Evolutionary conservation across 2,888 invertebrate genomes (phyloP), one percentile per base, ranked within the genome.

Genomic region (Metacarcinus magister): DNA sequence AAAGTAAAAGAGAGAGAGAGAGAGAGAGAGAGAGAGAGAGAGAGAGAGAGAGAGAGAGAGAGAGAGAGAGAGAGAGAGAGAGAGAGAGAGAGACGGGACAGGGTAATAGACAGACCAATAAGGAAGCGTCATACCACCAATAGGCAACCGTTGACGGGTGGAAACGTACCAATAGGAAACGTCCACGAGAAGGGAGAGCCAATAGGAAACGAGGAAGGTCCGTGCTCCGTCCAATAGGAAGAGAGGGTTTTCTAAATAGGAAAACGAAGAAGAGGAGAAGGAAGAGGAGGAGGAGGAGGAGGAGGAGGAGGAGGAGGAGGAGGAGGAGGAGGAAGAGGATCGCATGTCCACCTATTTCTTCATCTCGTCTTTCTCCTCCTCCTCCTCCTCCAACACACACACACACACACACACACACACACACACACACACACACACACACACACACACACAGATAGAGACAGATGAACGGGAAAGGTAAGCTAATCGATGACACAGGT

Each of bases 1-100:
- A 54, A 13, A 54, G 54, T 8, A 13, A 54, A 13, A 54, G 54
- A 54, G 54, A 54, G 54, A 54, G 54, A 54, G 60, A 60, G 60
- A 60, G 60, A 60, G 60, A 60, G 91, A 91, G 91, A 91, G 91
- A 91, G 91, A 91, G 91, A 91, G 91, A 91, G 91, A 91, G 91
- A 91, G 91, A 91, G 91, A 91, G 91, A 91, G 91, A 91, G 91
- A 91, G 91, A 91, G 91, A 91, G 91, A 91, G 91, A 91, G 91
- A 91, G 91, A 91, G 91, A 91, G 44, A 43, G 44, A 91, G 44
- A 91, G 39, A 32, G 89, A 32, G 39, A 89, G n/a, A n/a, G n/a
- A n/a, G 87, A n/a, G 13, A 16, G 13, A 16, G 90, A 4, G 16
- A 4, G 87, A 87, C 7, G 28, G 87, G 28, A 23, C 87, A 87